These are phyloP conservation scores for Phaenicophaeus curvirostris DNA, from an alignment of 2,797 vertebrate genomes.

Conservation along the genomic window DNA sequence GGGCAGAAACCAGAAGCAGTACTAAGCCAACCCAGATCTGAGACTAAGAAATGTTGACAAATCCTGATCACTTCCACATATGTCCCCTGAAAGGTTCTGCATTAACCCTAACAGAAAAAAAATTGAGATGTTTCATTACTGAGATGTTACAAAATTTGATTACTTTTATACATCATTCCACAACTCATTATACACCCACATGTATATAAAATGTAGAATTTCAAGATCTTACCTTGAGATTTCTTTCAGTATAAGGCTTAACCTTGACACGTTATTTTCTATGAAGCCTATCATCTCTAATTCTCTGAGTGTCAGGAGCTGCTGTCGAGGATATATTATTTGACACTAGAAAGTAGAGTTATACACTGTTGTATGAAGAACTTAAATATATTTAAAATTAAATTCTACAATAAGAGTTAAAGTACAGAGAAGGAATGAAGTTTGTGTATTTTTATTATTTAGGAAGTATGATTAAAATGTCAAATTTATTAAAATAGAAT, in stretches of 20 bases:
- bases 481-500: neutral
- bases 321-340: slow-evolving; percentile 93
- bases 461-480: neutral
- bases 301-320: slow-evolving; percentile 91
- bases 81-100: neutral
- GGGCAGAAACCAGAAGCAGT: neutral
- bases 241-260: slow-evolving; percentile 87
- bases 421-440: neutral
- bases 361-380: neutral
- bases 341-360: slow-evolving; percentile 83
- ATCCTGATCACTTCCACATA: neutral
- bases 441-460: neutral
- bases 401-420: neutral
- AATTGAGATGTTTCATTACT: neutral
- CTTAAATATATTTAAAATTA: neutral
- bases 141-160: neutral
- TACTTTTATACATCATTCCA: neutral
- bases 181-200: neutral
- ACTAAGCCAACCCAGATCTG: neutral
- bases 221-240: slow-evolving; percentile 80
- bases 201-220: neutral
- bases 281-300: slow-evolving; percentile 90
- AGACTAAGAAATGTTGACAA: neutral
- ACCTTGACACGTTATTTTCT: slow-evolving; percentile 87
- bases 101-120: neutral